Conservation (phyloP, 2,797 vertebrate genomes). For the Graptemys geographica region DNA sequence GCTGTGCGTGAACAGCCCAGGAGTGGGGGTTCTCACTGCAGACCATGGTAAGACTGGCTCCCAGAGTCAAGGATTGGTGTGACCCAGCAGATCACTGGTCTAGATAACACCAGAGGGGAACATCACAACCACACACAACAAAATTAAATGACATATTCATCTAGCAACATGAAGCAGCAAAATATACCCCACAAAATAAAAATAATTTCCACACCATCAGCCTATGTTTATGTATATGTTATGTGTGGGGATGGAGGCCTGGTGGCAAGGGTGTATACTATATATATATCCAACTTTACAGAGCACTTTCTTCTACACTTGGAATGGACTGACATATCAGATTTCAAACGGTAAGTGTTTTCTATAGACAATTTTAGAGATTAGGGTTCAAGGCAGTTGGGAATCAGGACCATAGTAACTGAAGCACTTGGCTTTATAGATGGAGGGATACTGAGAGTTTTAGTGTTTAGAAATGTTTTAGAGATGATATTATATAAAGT, state of each 20-base stretch:
- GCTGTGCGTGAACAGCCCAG: too few species aligned
- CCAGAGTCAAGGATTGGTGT: too few species aligned
- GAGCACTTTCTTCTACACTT: neutral
- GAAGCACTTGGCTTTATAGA: neutral
- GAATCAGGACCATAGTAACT: neutral
- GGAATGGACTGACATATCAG: neutral
- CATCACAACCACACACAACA: neutral
- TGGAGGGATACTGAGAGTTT: neutral
- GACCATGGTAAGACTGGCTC: too few species aligned
- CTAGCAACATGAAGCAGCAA: constrained; percentile 64
- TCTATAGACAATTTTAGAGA: neutral
- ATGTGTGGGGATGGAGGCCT: neutral
- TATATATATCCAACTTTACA: neutral
- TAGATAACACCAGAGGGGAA: too few species aligned
- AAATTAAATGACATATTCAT: constrained; percentile 60
- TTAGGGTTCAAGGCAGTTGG: neutral
- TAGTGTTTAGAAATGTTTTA: neutral
- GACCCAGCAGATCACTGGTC: too few species aligned
- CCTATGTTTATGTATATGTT: constrained; percentile 23
- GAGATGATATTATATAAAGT: neutral
- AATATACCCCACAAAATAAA: constrained; percentile 59
- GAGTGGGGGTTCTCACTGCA: too few species aligned
- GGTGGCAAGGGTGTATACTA: neutral
- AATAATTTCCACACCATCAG: constrained; percentile 46
- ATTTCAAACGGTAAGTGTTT: neutral